These are phyloP conservation scores for Xylocopa sonorina DNA, from an alignment of 1,140 invertebrate genomes.

Conservation along the genomic window DNA sequence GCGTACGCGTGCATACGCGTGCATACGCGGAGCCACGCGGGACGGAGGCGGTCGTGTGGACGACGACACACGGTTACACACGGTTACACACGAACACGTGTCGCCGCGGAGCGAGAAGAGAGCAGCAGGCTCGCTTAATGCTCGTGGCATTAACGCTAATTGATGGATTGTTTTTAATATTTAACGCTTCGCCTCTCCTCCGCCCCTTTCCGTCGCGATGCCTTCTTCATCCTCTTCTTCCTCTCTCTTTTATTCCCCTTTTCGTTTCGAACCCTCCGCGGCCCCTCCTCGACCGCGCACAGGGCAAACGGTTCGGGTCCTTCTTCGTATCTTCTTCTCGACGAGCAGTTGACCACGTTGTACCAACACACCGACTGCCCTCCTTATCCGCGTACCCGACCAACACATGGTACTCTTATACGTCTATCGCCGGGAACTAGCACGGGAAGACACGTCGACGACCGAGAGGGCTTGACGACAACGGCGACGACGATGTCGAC, in stretches of 20 bases:
- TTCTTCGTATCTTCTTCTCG: conserved; percentile 25
- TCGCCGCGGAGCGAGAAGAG: conserved; percentile 48
- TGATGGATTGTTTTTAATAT: conserved; percentile 75
- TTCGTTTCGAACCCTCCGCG: neutral
- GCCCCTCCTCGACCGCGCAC: neutral
- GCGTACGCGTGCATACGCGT: neutral
- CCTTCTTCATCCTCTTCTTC: neutral
- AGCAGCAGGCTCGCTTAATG: conserved; percentile 61
- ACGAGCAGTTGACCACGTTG: conserved; percentile 51
- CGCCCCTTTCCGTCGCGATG: conserved; percentile 3
- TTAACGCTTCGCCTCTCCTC: conserved; percentile 66
- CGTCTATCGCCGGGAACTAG: neutral
- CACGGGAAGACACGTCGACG: conserved; percentile 28
- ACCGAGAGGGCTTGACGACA: conserved; percentile 32
- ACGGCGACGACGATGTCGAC: conserved; percentile 22
- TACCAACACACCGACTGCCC: neutral
- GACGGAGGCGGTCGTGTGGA: neutral
- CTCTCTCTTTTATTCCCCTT: conserved; percentile 11
- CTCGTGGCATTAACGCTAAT: conserved; percentile 71
- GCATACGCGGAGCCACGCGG: neutral
- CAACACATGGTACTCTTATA: no score
- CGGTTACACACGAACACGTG: conserved; percentile 44
- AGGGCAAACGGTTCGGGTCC: conserved; percentile 5
- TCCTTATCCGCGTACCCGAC: neutral
- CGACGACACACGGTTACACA: conserved; percentile 7